A percentile compares a stretch with the other conserved stretches of the same genome.
Evolutionary conservation across 2,888 invertebrate genomes (phyloP).

Genomic region (Folsomia candida): DNA sequence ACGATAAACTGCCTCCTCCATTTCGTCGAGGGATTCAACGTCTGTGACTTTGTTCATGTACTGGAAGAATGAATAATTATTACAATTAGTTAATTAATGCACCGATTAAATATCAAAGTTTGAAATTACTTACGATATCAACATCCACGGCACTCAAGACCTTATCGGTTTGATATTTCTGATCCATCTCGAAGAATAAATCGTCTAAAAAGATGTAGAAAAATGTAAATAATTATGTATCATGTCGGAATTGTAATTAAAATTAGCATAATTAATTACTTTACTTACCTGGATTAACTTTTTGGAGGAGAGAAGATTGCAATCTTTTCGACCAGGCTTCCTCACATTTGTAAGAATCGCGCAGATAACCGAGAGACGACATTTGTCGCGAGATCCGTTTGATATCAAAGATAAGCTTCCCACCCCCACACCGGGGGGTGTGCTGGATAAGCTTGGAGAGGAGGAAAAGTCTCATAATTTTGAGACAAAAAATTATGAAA

Average conservation of each 20-base stretch:
- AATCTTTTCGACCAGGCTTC: constrained; percentile 69
- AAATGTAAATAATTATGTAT: not conserved
- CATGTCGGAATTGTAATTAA: not conserved
- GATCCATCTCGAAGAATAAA: constrained; percentile 69
- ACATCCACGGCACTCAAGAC: constrained; percentile 75
- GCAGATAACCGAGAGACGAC: constrained; percentile 64
- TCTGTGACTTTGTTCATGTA: constrained; percentile 69
- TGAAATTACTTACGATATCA: constrained; percentile 61
- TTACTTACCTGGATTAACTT: constrained; percentile 58
- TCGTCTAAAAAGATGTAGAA: constrained; percentile 56
- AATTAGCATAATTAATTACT: not conserved
- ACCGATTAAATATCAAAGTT: not conserved
- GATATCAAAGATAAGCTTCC: not conserved
- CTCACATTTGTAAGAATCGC: constrained; percentile 69
- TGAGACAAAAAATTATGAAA: no score
- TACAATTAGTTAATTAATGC: no score
- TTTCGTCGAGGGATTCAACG: constrained; percentile 64
- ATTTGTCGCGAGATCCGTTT: no score
- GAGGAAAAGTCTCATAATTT: no score
- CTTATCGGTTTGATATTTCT: constrained; percentile 63
- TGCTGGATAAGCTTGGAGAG: no score
- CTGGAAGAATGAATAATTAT: constrained; percentile 50
- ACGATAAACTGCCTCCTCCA: constrained; percentile 69
- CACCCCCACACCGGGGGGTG: not conserved
- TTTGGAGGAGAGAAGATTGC: constrained; percentile 62